Evolutionary conservation across 2,797 vertebrate species (phyloP), one percentile per base, ranked within the genome.

Genomic region (Alfaro cultratus): DNA sequence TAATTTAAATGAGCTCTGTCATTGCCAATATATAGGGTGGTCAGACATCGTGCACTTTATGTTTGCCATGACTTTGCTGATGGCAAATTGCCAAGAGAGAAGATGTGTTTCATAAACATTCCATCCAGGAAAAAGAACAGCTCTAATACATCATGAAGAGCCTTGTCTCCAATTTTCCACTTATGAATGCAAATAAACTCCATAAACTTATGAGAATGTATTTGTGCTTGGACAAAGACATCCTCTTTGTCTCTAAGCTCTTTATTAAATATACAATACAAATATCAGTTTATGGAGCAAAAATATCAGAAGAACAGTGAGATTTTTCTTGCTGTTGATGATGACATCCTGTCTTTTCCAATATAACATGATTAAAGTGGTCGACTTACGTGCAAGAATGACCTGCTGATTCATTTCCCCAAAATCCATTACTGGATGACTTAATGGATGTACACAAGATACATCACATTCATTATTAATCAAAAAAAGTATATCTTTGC

Each of bases 291-390:
- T 78, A 64, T 81, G 36, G 74, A 78, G 75, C 60, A 6, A 53
- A 86, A 88, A 83, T 86, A 81, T 60, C 79, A 82, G 41, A 83
- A 83, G 83, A 84, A 85, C 74, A 85, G 75, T 55, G 74, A 88
- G 80, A 86, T 85, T 43, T 49, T 12, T 73, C 75, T 83, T 75
- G 55, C 82, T 70, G 60, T 79, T 86, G 74, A 87, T 36, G 86
- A 87, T 79, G 75, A 80, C 83, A 73, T 79, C 75, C 76, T 7
- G 74, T 41, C 87, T 89, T 80, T 84, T 83, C 83, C 39, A 79
- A 49, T 80, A 71, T 82, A 81, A 85, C 55, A 41, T 64, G 79
- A 89, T 82, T 73, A 79, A 83, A 87, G 70, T 15, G 68, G 78
- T 62, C 70, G 79, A 86, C 81, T 57, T 83, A 77, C 67, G 64